Base-by-base conservation (phyloP, 64 coral and sea anemone genomes). In the Dendrophyllia cribrosa region DNA sequence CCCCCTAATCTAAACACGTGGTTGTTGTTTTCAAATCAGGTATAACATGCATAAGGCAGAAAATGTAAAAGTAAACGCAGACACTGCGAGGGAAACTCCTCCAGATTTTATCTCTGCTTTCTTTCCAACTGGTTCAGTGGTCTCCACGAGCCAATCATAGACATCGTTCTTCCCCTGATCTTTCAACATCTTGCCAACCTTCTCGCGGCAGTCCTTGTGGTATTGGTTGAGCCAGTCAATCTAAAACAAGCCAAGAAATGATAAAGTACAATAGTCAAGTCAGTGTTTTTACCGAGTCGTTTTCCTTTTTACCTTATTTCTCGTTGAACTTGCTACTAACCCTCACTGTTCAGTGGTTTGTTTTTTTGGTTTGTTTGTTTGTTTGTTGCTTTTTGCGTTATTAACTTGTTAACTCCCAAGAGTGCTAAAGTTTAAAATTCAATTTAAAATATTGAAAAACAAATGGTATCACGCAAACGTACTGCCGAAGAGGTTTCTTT, bases 111-210 rank as follows among this genome's bases (percentile, higher is more conserved):
- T 26, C 24, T 2, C 79, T 10, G 46, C 92, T 5, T 77, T 89
- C 43, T 11, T 20, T 20, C 14, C 60, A 56, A 97, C 51, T 62
- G 92, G 92, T 64, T 93, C 83, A 25, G 96, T 97, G 51, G 63
- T 89, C 45, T 95, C 69, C 16, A 95, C 76, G 51, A 98, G 70
- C 96, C 96, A 98, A 43, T 92, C 47, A 59, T 98, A 98, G 34
- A 90, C 79, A 17, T 85, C 92, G 19, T 76, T n/a, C 47, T 95
- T 95, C 26, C 75, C 75, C 68, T 98, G 96, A 21, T 89, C 91
- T 71, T 88, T 91, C 82, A 98, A 79, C 76, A 89, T 80, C 48
- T 77, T 86, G 43, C 96, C 96, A 43, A 98, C 60, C 47, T 89
- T 92, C 58, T 88, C 78, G 1, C 92, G 92, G 12, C 93, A 78